Conservation (phyloP, 1,140 invertebrate genomes). For the Palaemon carinicauda region DNA sequence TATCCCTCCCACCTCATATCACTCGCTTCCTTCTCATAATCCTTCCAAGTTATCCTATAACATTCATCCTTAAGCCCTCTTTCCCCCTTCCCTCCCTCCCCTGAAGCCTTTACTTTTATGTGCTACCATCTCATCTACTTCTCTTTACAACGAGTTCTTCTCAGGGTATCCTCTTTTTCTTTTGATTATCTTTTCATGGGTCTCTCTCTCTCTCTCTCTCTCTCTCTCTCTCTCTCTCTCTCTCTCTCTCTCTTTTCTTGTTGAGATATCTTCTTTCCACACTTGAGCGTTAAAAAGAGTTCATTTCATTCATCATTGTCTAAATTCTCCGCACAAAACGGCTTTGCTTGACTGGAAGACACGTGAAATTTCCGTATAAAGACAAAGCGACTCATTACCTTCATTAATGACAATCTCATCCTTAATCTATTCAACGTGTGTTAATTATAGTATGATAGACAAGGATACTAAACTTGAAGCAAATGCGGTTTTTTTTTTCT, state of each 20-base stretch:
- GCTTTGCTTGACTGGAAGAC: too few relatives aligned
- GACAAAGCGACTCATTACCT: too few relatives aligned
- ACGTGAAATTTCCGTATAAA: too few relatives aligned
- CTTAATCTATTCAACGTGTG: too few relatives aligned
- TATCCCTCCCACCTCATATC: constrained; percentile 11
- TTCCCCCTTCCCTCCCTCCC: not conserved
- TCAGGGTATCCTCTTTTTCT: not conserved
- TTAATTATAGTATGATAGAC: too few relatives aligned
- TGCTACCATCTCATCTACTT: not conserved
- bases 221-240: not conserved
- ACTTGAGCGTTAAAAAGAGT: too few relatives aligned
- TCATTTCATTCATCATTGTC: too few relatives aligned
- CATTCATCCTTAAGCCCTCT: not conserved
- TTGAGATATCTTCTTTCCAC: too few relatives aligned
- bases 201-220: not conserved
- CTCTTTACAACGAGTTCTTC: not conserved
- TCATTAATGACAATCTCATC: too few relatives aligned
- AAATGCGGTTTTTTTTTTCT: too few relatives aligned
- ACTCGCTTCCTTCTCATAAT: not conserved
- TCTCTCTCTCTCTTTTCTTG: not conserved
- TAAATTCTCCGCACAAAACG: too few relatives aligned
- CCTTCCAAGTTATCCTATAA: not conserved
- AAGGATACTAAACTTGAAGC: too few relatives aligned
- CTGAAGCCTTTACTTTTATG: not conserved
- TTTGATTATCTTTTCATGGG: not conserved